Base-by-base conservation (phyloP, 1,140 invertebrate genomes). In the Diploscapter pachys region DNA sequence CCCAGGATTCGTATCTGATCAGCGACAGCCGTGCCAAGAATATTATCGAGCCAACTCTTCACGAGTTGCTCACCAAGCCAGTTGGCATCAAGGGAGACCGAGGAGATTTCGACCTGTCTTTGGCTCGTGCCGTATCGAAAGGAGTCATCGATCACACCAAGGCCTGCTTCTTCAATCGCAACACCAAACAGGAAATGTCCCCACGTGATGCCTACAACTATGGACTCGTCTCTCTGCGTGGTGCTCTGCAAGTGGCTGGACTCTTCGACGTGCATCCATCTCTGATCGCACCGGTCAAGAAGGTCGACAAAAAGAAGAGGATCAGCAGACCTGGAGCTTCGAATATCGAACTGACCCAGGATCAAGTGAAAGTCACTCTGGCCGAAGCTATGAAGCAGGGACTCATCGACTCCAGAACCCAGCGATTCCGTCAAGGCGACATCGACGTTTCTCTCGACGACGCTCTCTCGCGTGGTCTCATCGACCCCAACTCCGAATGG, bases 121-220 rank as follows among this genome's bases (percentile, higher is more conserved):
- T 95, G 5, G 88, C 96, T 65, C 92, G 95, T 86, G 92, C 93
- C 11, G 92, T 96, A 56, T 90, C 92, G 77, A 90, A 90, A 80
- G 91, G 91, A 78, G 87, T 92, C 80, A 88, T 98, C 48, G 92
- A 96, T 86, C 91, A 93, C 5, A 91, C 91, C 85, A 91, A 91
- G 54, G 95, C 94, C 8, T 90, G 93, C 83, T 87, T 97, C 63
- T 86, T 92, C 66, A 92, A 98, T 86, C 89, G 91, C 4, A 89
- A 89, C 79, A 91, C 90, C 50, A 91, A 91, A 78, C 90, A 91
- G 85, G 89, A 91, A 78, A 88, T 96, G 80, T 91, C 92, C 79
- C 89, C 95, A 64, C 91, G 93, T 81, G 91, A 92, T 83, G 93
- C 93, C 55, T 91, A 96, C 68, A 90, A 92, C 84, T 89, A 91